A percentile compares a stretch with the other conserved stretches of the same genome.
phyloP scores from a whole-genome alignment of 2,113 vertebrate genomes.

The Alces alces region DNA sequence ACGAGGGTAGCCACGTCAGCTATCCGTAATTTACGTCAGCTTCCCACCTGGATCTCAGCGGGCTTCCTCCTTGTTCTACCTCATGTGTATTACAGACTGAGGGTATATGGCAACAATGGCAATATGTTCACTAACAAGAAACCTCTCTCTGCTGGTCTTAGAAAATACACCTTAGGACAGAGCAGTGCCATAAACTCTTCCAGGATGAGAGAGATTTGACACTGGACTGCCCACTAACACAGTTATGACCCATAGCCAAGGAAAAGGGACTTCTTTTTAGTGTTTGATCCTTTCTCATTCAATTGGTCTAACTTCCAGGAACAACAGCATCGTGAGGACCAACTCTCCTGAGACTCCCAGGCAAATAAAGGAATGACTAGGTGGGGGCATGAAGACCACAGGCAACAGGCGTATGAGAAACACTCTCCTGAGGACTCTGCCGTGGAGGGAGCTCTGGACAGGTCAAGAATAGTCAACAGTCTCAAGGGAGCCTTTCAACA shows the following conservation, averaged over 20 bases:
- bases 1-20: conserved; percentile 27
- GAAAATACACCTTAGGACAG: neutral
- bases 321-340: neutral
- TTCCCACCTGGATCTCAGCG: conserved; percentile 15
- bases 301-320: neutral
- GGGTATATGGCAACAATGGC: neutral
- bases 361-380: neutral
- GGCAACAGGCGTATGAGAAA: neutral
- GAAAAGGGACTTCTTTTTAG: neutral
- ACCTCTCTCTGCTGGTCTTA: neutral
- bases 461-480: neutral
- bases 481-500: neutral
- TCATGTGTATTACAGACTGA: neutral
- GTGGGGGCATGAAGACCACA: neutral
- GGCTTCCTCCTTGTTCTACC: neutral
- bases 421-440: neutral
- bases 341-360: neutral
- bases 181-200: neutral
- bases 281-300: neutral
- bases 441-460: neutral
- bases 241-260: neutral
- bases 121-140: neutral
- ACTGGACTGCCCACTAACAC: neutral
- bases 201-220: neutral
- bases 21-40: conserved; percentile 25